Conservation (phyloP, 2,888 invertebrate species). For the Tetragonula carbonaria region DNA sequence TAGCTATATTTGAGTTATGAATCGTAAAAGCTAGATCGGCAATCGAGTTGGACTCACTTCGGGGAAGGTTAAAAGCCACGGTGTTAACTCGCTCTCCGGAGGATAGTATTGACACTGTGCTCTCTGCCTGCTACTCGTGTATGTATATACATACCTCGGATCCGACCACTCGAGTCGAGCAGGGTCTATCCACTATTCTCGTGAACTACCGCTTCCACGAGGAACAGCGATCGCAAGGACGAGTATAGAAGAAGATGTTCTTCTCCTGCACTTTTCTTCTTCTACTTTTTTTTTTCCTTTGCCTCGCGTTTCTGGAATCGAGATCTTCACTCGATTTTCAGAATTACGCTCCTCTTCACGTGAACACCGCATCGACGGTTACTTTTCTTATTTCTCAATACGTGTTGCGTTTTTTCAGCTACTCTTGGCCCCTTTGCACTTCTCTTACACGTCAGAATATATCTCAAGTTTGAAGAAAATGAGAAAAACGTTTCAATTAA, state of each 20-base stretch:
- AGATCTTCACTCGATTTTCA: constrained; percentile 28
- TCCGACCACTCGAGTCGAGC: constrained; percentile 30
- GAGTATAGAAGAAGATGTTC: constrained; percentile 7
- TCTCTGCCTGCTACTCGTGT: constrained; percentile 42
- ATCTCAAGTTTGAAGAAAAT: too few relatives aligned
- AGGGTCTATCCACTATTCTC: constrained; percentile 4
- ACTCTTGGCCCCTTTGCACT: too few relatives aligned
- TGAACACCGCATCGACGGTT: neutral
- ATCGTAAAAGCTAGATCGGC: constrained; percentile 83
- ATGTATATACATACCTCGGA: neutral
- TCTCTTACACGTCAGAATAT: too few relatives aligned
- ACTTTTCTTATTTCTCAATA: neutral
- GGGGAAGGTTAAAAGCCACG: constrained; percentile 64
- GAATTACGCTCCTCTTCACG: constrained; percentile 6
- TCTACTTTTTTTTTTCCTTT: neutral
- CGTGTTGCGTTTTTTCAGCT: accelerated
- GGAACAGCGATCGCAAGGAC: constrained; percentile 22
- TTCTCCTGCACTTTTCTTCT: too few relatives aligned
- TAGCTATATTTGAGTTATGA: constrained; percentile 80
- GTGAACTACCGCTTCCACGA: constrained; percentile 15
- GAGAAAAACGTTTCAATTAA: too few relatives aligned
- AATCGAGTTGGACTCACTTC: constrained; percentile 66
- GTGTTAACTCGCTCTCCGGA: constrained; percentile 66
- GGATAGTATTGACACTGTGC: constrained; percentile 70
- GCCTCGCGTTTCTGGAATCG: constrained; percentile 22